A percentile compares a stretch with the other conserved stretches of the same genome.
Evolutionary conservation across 2,888 invertebrate species (phyloP).

Genomic region (Aporophyla lueneburgensis): DNA sequence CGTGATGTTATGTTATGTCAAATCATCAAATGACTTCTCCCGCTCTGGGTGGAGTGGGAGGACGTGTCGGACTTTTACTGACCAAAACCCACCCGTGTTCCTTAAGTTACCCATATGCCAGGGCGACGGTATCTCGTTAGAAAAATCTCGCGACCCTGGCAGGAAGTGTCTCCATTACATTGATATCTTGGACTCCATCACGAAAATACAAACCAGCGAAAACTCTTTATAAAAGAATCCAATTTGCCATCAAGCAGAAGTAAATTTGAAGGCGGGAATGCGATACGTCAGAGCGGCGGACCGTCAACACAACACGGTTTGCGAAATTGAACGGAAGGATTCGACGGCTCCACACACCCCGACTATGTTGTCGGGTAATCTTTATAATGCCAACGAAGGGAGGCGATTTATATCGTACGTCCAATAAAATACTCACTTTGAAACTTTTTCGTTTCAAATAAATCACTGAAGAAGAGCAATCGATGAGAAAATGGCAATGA

Average conservation of each 20-base stretch:
- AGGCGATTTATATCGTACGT: slow-evolving; percentile 65
- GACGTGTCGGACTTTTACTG: no score
- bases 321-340: slow-evolving; percentile 84
- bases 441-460: slow-evolving; percentile 59
- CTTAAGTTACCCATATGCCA: no score
- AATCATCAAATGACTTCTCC: no score
- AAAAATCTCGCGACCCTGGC: no score
- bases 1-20: no score
- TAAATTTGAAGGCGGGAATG: slow-evolving; percentile 73
- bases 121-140: no score
- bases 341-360: slow-evolving; percentile 76
- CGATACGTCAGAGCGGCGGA: slow-evolving; percentile 78
- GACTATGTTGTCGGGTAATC: slow-evolving; percentile 81
- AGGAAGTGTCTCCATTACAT: slow-evolving; percentile 4
- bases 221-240: slow-evolving; percentile 74
- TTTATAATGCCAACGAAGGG: slow-evolving; percentile 76
- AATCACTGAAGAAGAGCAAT: slow-evolving; percentile 40
- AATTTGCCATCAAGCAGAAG: slow-evolving; percentile 78
- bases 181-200: neutral
- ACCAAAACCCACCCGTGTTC: no score
- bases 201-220: slow-evolving; percentile 60
- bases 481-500: neutral
- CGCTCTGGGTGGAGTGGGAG: no score
- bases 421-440: slow-evolving; percentile 63
- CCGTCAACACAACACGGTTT: slow-evolving; percentile 79